Evolutionary conservation across 2,797 vertebrate species (phyloP).

Genomic region (Acropternis orthonyx): DNA sequence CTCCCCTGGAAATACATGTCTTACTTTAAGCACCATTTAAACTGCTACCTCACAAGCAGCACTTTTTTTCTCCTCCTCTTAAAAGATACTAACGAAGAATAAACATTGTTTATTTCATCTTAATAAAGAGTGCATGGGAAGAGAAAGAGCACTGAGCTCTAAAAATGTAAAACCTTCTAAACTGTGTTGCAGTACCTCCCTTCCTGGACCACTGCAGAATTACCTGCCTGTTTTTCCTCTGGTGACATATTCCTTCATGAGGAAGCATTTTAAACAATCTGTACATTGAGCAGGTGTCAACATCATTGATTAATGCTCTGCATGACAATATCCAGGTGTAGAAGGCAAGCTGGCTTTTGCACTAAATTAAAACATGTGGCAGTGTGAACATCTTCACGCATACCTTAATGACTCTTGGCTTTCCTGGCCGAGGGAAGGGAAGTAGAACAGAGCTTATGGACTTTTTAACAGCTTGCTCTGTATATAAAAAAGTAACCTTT

Average conservation of each 20-base stretch:
- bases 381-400: not conserved
- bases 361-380: not conserved
- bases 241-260: not conserved
- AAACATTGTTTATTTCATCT: not conserved
- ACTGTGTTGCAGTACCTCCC: not conserved
- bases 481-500: not conserved
- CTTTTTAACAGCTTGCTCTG: not conserved
- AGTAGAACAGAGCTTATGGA: rapidly evolving
- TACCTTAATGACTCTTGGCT: not conserved
- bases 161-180: not conserved
- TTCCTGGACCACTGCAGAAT: not conserved
- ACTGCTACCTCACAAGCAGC: not conserved
- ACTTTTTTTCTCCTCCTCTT: rapidly evolving
- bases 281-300: not conserved
- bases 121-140: not conserved
- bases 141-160: not conserved
- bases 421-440: not conserved
- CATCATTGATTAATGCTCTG: not conserved
- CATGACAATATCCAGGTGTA: not conserved
- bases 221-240: not conserved
- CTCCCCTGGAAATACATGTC: not conserved
- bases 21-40: not conserved
- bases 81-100: not conserved
- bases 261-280: not conserved
- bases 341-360: not conserved